These are phyloP conservation scores for Trichoplusia ni DNA, from an alignment of 1,140 invertebrate genomes.

Conservation along the genomic window DNA sequence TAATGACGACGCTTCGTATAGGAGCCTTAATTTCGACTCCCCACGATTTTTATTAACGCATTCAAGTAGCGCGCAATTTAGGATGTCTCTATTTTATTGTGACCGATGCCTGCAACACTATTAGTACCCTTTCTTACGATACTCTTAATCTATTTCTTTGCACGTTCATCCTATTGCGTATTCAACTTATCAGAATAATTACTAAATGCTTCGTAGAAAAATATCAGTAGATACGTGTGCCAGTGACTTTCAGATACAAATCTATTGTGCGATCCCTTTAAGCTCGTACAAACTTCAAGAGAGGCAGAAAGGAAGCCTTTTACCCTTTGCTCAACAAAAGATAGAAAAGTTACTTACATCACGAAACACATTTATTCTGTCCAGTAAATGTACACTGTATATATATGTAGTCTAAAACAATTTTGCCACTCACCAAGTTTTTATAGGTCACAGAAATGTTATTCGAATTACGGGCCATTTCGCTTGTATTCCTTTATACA, in stretches of 20 bases:
- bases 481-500: slow-evolving; percentile 65
- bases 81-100: slow-evolving; percentile 61
- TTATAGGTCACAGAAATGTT: slow-evolving; percentile 74
- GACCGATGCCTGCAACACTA: slow-evolving; percentile 27
- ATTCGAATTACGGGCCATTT: slow-evolving; percentile 68
- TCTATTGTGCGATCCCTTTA: slow-evolving; percentile 37
- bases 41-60: slow-evolving; percentile 78
- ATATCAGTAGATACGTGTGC: slow-evolving; percentile 2
- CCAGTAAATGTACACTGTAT: slow-evolving; percentile 20
- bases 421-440: slow-evolving; percentile 51
- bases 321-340: slow-evolving; percentile 36
- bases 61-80: slow-evolving; percentile 68
- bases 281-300: slow-evolving; percentile 31
- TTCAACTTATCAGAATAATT: slow-evolving; percentile 12
- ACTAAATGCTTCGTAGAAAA: slow-evolving; percentile 24
- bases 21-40: slow-evolving; percentile 77
- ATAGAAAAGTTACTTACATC: slow-evolving; percentile 40
- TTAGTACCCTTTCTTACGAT: slow-evolving; percentile 18
- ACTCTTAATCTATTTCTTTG: slow-evolving; percentile 25
- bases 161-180: background rate
- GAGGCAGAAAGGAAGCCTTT: slow-evolving; percentile 28
- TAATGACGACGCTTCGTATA: slow-evolving; percentile 75
- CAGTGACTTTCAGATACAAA: slow-evolving; percentile 33
- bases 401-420: slow-evolving; percentile 46
- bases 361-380: slow-evolving; percentile 34